Evolutionary conservation across 2,797 vertebrate genomes (phyloP), one percentile per base, ranked within the genome.

Genomic region (Macrochelys suwanniensis): DNA sequence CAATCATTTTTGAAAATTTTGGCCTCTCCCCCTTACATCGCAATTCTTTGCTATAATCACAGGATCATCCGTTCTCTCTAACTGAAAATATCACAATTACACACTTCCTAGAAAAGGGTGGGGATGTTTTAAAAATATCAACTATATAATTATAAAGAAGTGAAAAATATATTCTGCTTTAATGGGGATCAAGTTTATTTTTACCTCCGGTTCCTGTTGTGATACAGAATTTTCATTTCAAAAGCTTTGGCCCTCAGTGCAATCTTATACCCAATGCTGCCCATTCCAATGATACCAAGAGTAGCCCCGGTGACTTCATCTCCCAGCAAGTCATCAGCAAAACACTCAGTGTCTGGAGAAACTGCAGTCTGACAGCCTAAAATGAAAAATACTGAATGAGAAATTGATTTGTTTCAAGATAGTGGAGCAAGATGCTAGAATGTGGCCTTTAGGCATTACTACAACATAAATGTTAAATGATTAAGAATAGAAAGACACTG

Each of bases 211-310:
- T 54, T 98, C 90, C 98, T 97, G 93, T 98, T 99, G 94, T 98
- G 97, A 95, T 98, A 99, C 80, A 98, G 95, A 96, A 99, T 97
- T 87, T 98, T 98, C 98, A 98, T 98, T 82, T 98, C 97, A 94
- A 99, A 99, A 0, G 97, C 98, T 97, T 94, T 97, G 89, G 97
- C 97, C 97, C 98, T 97, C 82, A 97, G 94, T 84, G 98, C 98
- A 3, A 98, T 95, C 96, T 97, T 98, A 83, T 94, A 98, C 50
- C 98, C 98, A 23, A 98, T 98, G 7, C 87, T 76, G 92, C 98
- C 98, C 98, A 98, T 98, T 96, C 98, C 98, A n/a, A 98, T 80
- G 85, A 99, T 98, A 3, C 98, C 99, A 90, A 98, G 91, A 42
- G 98, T 98, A n/a, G 98, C 96, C 76, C 98, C 98, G 0, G 98